Conservation (phyloP, 2,113 vertebrate species). For the Tetraodon nigroviridis region DNA sequence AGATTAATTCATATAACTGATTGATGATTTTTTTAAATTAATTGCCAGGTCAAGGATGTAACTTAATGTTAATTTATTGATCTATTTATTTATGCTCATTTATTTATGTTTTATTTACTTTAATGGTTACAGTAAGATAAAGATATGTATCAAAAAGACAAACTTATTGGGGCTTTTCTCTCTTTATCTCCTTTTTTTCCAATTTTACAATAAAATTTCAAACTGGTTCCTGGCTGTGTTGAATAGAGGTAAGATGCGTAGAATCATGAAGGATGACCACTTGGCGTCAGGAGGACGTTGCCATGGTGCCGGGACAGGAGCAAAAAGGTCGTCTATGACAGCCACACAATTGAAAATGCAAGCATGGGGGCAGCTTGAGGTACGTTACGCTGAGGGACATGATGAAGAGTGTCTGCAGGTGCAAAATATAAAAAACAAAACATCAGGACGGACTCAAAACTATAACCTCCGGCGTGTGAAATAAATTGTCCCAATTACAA, state of each 20-base stretch:
- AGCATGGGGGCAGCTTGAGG: neutral
- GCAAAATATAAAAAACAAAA: slow-evolving; percentile 4
- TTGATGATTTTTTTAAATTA: slow-evolving; percentile 72
- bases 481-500: slow-evolving; percentile 84
- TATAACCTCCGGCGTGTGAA: slow-evolving; percentile 70
- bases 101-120: slow-evolving; percentile 42
- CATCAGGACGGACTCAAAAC: slow-evolving; percentile 45
- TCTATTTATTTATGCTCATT: slow-evolving; percentile 49
- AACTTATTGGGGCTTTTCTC: slow-evolving; percentile 80
- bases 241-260: slow-evolving; percentile 2
- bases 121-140: slow-evolving; percentile 72
- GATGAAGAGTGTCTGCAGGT: slow-evolving; percentile 42
- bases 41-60: slow-evolving; percentile 63
- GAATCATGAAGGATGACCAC: slow-evolving; percentile 9
- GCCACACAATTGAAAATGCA: too few relatives aligned
- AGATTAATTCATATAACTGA: slow-evolving; percentile 71
- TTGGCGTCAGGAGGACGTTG: too few relatives aligned
- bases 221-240: slow-evolving; percentile 60
- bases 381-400: slow-evolving; percentile 37
- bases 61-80: slow-evolving; percentile 68
- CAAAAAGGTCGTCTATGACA: too few relatives aligned
- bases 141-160: slow-evolving; percentile 75
- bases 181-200: slow-evolving; percentile 81
- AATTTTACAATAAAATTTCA: slow-evolving; percentile 84
- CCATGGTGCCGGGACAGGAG: too few relatives aligned